Base-by-base conservation (phyloP, 2,888 invertebrate species). In the Leucozona laternaria region DNA sequence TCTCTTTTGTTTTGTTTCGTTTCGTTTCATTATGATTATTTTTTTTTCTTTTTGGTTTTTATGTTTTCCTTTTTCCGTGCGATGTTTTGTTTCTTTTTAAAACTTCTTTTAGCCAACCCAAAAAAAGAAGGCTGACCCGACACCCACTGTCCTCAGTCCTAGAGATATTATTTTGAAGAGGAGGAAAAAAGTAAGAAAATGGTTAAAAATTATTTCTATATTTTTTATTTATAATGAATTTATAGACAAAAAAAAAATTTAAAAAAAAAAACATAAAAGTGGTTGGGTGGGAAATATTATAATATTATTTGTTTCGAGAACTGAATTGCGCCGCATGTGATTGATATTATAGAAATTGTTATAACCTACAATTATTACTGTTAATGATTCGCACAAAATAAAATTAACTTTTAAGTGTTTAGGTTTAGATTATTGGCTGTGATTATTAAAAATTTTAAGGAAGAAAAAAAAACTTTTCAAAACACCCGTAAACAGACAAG, bases 161-260 rank as follows among this genome's bases (percentile, higher is more conserved):
- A 88, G 89, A 68, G 89, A 89, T 88, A 89, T 90, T 84, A 89
- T 89, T 84, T 89, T 90, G 89, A 89, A 89, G 85, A 89, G 90
- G 79, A 89, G 89, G 73, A 89, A 89, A 87, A 89, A 89, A 89
- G 89, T 89, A 87, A 88, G 89, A 88, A 48, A 79, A 81, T 73
- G 70, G 64, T 81, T 70, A 43, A 48, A 73, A 34, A 53, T 22
- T 31, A 71, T 17, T 25, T 17, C 25, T 25, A 45, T 64, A 25
- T 6, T 43, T 43, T 40, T 62, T 43, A 43, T 43, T 58, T 25
- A 43, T 57, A 17, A 6, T 57, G 6, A 57, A 57, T 34, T 57
- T 17, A 31, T 13, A 31, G 10, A 62, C 48, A 22, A 45, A 22
- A 25, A 31, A 60, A 55, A 8, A 13, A 11, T 2, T 4, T 13